Evolutionary conservation across 2,888 invertebrate genomes (phyloP), one percentile per base, ranked within the genome.

Genomic region (Archaeoteleia sp.): DNA sequence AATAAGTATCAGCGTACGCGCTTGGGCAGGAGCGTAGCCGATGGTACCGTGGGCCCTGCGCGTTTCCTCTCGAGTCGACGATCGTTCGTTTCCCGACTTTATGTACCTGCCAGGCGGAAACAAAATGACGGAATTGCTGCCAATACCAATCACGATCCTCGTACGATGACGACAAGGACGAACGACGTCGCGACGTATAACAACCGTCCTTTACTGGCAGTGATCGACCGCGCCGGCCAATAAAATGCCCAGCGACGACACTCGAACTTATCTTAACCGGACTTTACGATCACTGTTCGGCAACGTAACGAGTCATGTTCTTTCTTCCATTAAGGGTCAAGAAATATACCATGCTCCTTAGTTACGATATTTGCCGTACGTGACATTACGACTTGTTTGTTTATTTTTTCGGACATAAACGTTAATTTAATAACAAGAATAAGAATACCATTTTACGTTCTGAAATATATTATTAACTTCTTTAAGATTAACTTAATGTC

Each of bases 281-380:
- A 34, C 49, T 73, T 75, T 74, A 73, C 68, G 73, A 74, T 55
- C 68, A 30, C 35, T 61, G 37, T 67, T 67, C 43, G 55, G 48
- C 51, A 63, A 55, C 43, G 49, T 57, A 45, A 35, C 68, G 14
- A 68, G 54, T 34, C 29, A 8, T 20, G 3, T 20, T 20, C 5
- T 20, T 20, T 43, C 29, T 30, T 43, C n/a, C 9, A 29, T 9
- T 30, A 30, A 10, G 30, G 30, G 30, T 9, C 10, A 29, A 29
- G 9, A 15, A 15, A 43, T 23, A 48, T 8, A 13, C 10, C 7
- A 9, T 2, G n/a, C 43, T 30, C 29, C 27, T 12, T 15, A 27
- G 57, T 70, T 73, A 75, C 58, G 73, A 77, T 77, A 75, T 77
- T 77, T 77, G 71, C 68, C 55, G 73, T 73, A 75, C 77, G 74